phyloP scores from a whole-genome alignment of 1,140 invertebrate species.

The Camponotus pennsylvanicus region DNA sequence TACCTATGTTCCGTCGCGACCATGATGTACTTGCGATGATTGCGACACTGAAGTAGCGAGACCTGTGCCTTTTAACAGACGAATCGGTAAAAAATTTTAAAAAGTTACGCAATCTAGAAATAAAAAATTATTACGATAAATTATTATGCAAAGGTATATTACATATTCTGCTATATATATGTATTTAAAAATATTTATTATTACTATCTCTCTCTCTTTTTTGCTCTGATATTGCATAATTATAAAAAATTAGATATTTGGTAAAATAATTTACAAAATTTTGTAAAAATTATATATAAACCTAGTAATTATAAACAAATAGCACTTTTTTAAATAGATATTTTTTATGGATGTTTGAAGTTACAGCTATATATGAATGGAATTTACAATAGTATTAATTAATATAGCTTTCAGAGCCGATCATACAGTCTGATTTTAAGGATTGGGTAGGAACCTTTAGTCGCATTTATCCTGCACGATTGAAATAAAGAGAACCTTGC shows the following conservation, averaged over 20 bases:
- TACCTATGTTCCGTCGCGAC: conserved; percentile 67
- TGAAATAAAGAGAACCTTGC: conserved; percentile 56
- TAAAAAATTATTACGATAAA: not conserved
- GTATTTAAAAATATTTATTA: not conserved
- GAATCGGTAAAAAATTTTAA: not conserved
- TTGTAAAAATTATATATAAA: not conserved
- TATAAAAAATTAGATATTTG: not conserved
- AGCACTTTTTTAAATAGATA: not conserved
- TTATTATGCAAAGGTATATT: not conserved
- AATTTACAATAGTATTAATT: not conserved
- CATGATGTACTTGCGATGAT: conserved; percentile 8
- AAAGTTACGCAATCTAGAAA: not conserved
- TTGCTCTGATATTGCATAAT: not conserved
- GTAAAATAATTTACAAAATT: not conserved
- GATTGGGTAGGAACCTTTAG: conserved; percentile 40
- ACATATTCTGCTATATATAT: not conserved
- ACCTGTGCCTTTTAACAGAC: not conserved
- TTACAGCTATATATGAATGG: conserved; percentile 6
- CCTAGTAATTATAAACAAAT: not conserved
- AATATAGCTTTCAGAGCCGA: conserved; percentile 19
- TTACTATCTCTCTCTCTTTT: not conserved
- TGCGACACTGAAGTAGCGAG: not conserved
- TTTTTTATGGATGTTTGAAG: not conserved
- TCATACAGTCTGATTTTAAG: conserved; percentile 13
- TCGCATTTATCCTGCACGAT: conserved; percentile 48